These are phyloP conservation scores for Triplophysa siluroides DNA, from an alignment of 2,113 vertebrate genomes.

Conservation along the genomic window DNA sequence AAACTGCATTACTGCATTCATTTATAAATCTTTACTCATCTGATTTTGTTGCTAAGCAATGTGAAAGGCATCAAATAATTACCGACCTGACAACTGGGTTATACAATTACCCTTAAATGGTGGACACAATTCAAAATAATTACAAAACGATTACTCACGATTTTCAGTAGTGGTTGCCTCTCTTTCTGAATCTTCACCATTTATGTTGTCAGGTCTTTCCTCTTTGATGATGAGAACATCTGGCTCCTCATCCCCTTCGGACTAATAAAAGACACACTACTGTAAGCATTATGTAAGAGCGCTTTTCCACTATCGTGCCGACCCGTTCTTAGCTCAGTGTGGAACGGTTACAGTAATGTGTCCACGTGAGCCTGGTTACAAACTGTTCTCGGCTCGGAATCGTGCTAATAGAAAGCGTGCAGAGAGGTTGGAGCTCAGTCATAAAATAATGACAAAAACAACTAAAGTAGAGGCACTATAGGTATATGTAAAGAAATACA, in stretches of 20 bases:
- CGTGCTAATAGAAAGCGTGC: no score
- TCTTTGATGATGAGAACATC: conserved; percentile 44
- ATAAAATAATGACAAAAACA: no score
- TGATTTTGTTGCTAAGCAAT: neutral
- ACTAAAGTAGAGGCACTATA: no score
- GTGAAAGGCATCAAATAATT: neutral
- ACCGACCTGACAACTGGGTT: neutral
- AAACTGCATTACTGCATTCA: neutral
- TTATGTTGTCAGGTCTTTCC: conserved; percentile 11
- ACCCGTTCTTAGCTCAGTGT: no score
- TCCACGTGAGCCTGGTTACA: no score
- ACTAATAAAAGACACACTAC: conserved; percentile 2
- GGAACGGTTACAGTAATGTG: no score
- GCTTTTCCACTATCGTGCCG: no score
- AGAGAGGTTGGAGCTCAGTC: no score
- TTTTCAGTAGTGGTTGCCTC: conserved; percentile 3
- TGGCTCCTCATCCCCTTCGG: conserved; percentile 23
- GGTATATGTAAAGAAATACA: no score
- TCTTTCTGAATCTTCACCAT: conserved; percentile 2
- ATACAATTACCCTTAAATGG: neutral
- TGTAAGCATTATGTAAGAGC: no score
- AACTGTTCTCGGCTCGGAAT: no score
- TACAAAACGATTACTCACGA: neutral
- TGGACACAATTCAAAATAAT: neutral
- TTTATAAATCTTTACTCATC: neutral